phyloP scores from a whole-genome alignment of 2,888 invertebrate genomes.

The Pyrrhia umbra region DNA sequence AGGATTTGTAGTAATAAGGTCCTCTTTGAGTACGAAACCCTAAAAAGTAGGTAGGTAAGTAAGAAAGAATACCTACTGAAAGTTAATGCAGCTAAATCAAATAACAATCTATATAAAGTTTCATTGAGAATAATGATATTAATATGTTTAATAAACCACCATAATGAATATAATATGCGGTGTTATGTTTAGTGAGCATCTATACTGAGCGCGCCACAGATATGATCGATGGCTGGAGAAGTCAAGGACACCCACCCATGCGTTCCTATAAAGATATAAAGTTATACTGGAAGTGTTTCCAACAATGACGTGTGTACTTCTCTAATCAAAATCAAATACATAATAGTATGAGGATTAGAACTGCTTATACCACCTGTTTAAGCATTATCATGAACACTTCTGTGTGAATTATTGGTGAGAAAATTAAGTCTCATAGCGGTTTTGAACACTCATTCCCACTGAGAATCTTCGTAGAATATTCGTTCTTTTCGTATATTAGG shows the following conservation, averaged over 20 bases:
- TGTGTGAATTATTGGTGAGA: too few relatives aligned
- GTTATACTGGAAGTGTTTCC: slow-evolving; percentile 46
- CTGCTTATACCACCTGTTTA: too few relatives aligned
- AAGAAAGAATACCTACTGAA: too few relatives aligned
- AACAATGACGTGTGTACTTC: not conserved
- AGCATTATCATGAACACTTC: too few relatives aligned
- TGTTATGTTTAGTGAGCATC: slow-evolving; percentile 63
- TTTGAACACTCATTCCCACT: not conserved
- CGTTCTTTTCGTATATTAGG: too few relatives aligned
- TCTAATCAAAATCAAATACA: not conserved
- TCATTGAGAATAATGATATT: slow-evolving; percentile 5
- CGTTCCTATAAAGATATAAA: slow-evolving; percentile 56
- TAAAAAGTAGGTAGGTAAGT: too few relatives aligned
- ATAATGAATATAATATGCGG: slow-evolving; percentile 52
- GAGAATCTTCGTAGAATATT: not conserved
- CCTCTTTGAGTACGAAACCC: too few relatives aligned
- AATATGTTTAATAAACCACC: slow-evolving; percentile 30
- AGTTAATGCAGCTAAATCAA: not conserved
- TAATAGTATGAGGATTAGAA: too few relatives aligned
- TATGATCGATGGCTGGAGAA: slow-evolving; percentile 75
- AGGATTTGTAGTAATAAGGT: too few relatives aligned
- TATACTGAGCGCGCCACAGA: slow-evolving; percentile 63
- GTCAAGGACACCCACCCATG: slow-evolving; percentile 78
- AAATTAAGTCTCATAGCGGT: too few relatives aligned
- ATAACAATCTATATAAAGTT: not conserved